Evolutionary conservation across 2,797 vertebrate species (phyloP).

Genomic region (Triplophysa yarkandensis): DNA sequence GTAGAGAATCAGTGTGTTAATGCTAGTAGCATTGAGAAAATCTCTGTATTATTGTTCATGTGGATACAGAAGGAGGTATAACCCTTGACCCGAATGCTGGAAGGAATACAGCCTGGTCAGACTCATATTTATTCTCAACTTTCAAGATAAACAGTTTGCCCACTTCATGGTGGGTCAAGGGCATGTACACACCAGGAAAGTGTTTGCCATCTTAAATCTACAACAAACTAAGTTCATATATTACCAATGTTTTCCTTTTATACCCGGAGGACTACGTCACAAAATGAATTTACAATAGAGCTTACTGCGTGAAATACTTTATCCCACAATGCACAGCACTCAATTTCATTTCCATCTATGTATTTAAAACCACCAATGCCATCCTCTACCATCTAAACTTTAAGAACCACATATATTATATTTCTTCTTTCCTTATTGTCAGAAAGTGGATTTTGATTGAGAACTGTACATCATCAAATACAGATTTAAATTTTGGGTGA

Average conservation of each 20-base stretch:
- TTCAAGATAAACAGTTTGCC: constrained; percentile 49
- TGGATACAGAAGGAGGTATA: constrained; percentile 58
- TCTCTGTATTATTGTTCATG: constrained; percentile 34
- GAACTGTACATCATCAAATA: no score
- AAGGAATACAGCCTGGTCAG: constrained; percentile 62
- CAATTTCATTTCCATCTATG: no score
- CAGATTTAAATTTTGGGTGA: no score
- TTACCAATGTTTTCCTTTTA: no score
- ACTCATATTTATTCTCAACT: constrained; percentile 58
- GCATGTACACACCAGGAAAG: constrained; percentile 41
- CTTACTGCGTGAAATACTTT: not conserved
- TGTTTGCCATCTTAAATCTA: constrained; percentile 40
- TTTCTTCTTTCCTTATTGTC: no score
- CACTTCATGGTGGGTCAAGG: constrained; percentile 65
- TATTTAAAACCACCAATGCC: no score
- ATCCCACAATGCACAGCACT: not conserved
- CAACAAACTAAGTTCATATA: not conserved
- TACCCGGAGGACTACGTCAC: no score
- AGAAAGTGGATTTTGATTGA: no score
- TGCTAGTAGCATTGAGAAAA: constrained; percentile 37
- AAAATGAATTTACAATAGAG: not conserved
- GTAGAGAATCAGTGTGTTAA: constrained; percentile 19
- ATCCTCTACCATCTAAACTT: no score
- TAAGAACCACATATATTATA: no score
- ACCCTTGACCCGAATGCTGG: constrained; percentile 71